Evolutionary conservation across 2,888 invertebrate genomes (phyloP), one percentile per base, ranked within the genome.

Genomic region (Aproaerema taeniolella): DNA sequence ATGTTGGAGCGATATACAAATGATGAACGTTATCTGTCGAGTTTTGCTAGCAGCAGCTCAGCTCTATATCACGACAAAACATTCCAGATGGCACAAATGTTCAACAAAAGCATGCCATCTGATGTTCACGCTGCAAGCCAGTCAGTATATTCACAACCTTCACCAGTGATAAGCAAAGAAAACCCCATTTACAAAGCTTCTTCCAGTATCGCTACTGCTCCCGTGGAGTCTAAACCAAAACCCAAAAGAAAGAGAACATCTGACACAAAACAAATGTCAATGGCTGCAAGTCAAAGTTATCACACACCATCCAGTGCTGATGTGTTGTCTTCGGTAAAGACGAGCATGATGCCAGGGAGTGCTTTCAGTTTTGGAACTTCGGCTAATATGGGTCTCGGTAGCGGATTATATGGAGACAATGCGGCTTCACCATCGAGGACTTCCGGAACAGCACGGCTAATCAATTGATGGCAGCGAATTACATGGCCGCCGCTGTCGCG

Each of bases 281-380:
- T 65, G 24, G 52, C 64, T 20, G 42, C 86, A 87, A 47, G 90
- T 41, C 83, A 80, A 47, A 49, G 62, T n/a, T 82, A 78, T 46
- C 80, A 93, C 52, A 88, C 91, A 8, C 63, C 93, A 55, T 90
- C 92, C 34, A 83, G 90, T 2, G 64, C 62, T 2, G 83, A 83
- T 43, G 74, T 79, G 13, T 43, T 83, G 29, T 70, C 79, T 1
- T 73, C 83, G 2, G 81, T 77, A 0, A 85, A 82, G 47, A 56
- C 69, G 0, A 90, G 90, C 53, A 92, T 93, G 63, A 93, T 95
- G 47, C 91, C 95, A 5, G 92, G 93, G 15, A 94, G 94, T 75
- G 94, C 95, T 36, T 95, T 95, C 58, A 95, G 95, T 67, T 95
- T 95, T 61, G 93, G 93, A 11, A 88, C 93, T 2, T 86, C 93